A percentile compares a stretch with the other conserved stretches of the same genome.
These are phyloP conservation scores for Eledona agricola DNA, from an alignment of 2,888 invertebrate species.

Conservation along the genomic window DNA sequence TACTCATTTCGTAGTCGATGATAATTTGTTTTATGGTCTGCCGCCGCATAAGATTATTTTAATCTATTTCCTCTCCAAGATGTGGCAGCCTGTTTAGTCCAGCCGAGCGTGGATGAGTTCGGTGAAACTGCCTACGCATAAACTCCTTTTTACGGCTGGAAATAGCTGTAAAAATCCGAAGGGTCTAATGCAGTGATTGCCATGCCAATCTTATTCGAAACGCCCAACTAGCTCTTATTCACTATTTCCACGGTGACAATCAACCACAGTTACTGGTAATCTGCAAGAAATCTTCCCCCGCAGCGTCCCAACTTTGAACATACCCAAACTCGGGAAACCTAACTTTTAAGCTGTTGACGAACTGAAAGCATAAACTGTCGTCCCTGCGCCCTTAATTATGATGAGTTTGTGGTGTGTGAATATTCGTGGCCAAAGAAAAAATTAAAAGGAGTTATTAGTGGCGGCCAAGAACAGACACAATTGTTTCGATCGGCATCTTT, in stretches of 20 bases:
- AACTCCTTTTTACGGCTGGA: conserved; percentile 35
- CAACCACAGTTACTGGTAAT: background rate
- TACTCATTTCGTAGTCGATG: conserved; percentile 48
- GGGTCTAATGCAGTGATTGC: conserved; percentile 30
- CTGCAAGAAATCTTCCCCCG: background rate
- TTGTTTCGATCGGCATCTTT: conserved; percentile 11
- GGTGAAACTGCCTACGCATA: conserved; percentile 39
- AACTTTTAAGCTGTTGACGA: too few species aligned
- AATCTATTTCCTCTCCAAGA: conserved; percentile 53
- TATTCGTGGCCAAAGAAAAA: too few species aligned
- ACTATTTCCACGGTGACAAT: conserved; percentile 13
- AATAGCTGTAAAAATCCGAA: conserved; percentile 31
- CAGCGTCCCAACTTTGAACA: conserved; percentile 2
- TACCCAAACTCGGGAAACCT: background rate
- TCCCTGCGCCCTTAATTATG: too few species aligned
- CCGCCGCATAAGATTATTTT: conserved; percentile 55
- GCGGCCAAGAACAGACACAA: too few species aligned
- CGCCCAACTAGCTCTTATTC: conserved; percentile 17
- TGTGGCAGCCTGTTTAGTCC: conserved; percentile 40
- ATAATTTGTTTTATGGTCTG: conserved; percentile 56
- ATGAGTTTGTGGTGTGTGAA: too few species aligned
- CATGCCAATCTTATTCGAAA: conserved; percentile 28
- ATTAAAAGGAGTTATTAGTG: too few species aligned
- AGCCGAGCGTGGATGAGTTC: conserved; percentile 39
- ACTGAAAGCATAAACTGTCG: too few species aligned